Percentiles rank a stretch among this genome's conserved stretches.
Evolutionary conservation across 1,140 invertebrate genomes (phyloP).

Genomic region (Sogatella furcifera): DNA sequence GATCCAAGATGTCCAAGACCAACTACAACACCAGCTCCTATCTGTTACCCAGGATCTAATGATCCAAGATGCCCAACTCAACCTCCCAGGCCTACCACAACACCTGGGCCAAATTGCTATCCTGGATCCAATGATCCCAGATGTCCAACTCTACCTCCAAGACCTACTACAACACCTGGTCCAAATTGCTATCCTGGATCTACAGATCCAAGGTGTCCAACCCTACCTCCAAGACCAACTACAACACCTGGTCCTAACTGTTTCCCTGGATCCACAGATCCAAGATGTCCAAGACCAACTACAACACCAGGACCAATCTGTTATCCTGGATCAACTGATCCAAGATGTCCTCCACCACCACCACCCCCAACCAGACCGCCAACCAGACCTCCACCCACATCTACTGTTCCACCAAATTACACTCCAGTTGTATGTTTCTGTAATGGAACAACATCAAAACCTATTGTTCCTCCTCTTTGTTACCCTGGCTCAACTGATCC

Average conservation of each 20-base stretch:
- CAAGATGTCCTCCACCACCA: constrained; percentile 27
- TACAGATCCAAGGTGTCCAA: constrained; percentile 28
- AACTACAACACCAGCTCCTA: constrained; percentile 20
- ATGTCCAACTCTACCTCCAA: constrained; percentile 27
- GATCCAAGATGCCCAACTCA: constrained; percentile 26
- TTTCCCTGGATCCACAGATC: constrained; percentile 26
- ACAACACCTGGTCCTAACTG: constrained; percentile 19
- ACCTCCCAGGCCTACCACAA: constrained; percentile 6
- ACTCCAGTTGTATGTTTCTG: constrained; percentile 22
- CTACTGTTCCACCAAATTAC: constrained; percentile 10
- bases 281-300: constrained; percentile 19
- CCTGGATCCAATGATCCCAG: constrained; percentile 29
- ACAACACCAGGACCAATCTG: constrained; percentile 17
- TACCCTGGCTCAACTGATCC: constrained; percentile 32
- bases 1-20: constrained; percentile 36
- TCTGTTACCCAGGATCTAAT: constrained; percentile 27
- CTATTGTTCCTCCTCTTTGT: constrained; percentile 17
- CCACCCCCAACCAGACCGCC: constrained; percentile 26
- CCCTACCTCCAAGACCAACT: constrained; percentile 26
- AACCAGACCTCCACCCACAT: constrained; percentile 22
- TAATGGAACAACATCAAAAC: constrained; percentile 20
- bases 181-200: too few species aligned
- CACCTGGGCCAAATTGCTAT: constrained; percentile 19
- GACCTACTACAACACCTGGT: constrained; percentile 15
- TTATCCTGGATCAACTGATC: constrained; percentile 28